Evolutionary conservation across 1,140 invertebrate species (phyloP).

Genomic region (Drosophila punjabiensis): DNA sequence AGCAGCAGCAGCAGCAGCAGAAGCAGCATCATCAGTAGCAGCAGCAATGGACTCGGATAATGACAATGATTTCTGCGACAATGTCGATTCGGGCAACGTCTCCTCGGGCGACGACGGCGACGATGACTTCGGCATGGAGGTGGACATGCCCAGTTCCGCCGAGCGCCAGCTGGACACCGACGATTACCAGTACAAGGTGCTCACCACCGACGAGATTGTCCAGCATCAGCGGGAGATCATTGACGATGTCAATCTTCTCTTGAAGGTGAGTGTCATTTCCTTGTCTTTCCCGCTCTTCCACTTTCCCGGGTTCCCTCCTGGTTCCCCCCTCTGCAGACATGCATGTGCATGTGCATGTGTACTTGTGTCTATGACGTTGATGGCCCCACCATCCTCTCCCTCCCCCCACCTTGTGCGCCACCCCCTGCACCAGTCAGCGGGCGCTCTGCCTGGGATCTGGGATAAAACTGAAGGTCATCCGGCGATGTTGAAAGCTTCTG

Average conservation of each 20-base stretch:
- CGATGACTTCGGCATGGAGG: conserved; percentile 94
- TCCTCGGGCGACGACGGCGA: conserved; percentile 96
- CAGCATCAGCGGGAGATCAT: conserved; percentile 99
- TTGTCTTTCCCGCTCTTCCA: neutral
- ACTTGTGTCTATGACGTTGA: conserved; percentile 24
- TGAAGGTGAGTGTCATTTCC: conserved; percentile 88
- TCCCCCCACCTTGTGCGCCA: neutral
- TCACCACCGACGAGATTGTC: conserved; percentile 98
- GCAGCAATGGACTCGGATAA: conserved; percentile 91
- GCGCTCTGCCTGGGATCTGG: conserved; percentile 42
- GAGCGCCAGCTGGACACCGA: conserved; percentile 93
- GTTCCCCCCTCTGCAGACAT: neutral
- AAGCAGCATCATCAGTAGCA: conserved; percentile 4
- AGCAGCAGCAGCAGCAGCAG: neutral
- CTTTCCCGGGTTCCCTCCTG: too few relatives aligned
- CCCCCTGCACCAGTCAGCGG: neutral
- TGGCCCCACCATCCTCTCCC: neutral
- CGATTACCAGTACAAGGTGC: conserved; percentile 97
- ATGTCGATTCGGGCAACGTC: conserved; percentile 96
- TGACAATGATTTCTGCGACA: conserved; percentile 94
- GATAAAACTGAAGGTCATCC: conserved; percentile 46
- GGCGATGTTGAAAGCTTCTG: conserved; percentile 25
- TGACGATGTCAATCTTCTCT: conserved; percentile 96
- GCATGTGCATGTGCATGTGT: neutral
- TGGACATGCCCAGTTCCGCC: conserved; percentile 88